Conservation (phyloP, 1,140 invertebrate species). For the Drosophila arawakana region DNA sequence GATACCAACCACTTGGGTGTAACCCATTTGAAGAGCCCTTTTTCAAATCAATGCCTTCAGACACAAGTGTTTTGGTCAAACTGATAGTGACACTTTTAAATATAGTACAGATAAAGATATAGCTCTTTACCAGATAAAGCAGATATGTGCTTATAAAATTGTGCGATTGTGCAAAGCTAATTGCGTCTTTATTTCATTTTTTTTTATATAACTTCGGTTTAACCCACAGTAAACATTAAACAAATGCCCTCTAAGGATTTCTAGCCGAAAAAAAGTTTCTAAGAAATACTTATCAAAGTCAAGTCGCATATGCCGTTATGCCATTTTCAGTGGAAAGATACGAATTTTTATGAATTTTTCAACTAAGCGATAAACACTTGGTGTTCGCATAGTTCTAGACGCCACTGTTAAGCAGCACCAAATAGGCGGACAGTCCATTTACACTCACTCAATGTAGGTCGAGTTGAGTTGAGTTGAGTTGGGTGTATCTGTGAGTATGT, state of each 20-base stretch:
- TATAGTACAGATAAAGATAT: constrained; percentile 14
- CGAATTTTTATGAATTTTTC: neutral
- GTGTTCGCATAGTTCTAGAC: neutral
- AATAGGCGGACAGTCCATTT: neutral
- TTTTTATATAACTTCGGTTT: neutral
- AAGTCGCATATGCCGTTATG: neutral
- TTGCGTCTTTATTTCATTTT: constrained; percentile 14
- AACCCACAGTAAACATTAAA: neutral
- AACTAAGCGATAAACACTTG: neutral
- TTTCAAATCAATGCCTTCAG: constrained; percentile 19
- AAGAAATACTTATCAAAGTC: too few relatives aligned
- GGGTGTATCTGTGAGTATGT: constrained; percentile 12
- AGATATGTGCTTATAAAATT: constrained; percentile 23
- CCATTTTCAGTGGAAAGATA: neutral
- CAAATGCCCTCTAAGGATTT: too few relatives aligned
- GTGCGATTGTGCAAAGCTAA: constrained; percentile 14
- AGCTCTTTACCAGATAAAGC: neutral
- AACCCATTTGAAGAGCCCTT: constrained; percentile 26
- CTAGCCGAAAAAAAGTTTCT: too few relatives aligned
- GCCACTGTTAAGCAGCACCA: neutral
- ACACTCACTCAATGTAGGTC: constrained; percentile 2
- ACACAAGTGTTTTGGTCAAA: constrained; percentile 1
- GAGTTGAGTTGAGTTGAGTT: neutral
- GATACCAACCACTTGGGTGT: neutral
- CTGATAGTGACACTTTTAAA: constrained; percentile 19